Percentiles rank a stretch among this genome's conserved stretches.
Conservation (phyloP, 1,140 invertebrate species). For the Bombus terrestris region DNA sequence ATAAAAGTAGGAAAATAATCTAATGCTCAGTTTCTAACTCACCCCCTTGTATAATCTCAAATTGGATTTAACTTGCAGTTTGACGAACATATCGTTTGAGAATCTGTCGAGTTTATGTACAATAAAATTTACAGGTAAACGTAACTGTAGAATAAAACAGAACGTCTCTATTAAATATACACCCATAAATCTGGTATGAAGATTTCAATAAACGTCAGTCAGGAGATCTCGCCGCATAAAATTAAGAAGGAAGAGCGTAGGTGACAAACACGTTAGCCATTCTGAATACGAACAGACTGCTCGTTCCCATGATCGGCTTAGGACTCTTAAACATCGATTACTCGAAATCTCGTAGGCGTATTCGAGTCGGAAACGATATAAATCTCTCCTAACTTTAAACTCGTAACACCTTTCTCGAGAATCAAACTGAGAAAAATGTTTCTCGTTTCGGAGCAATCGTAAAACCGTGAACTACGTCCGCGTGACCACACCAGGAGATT, state of each 20-base stretch:
- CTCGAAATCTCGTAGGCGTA: slow-evolving; percentile 47
- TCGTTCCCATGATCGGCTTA: slow-evolving; percentile 45
- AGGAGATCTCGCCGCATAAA: not conserved
- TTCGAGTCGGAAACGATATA: slow-evolving; percentile 14
- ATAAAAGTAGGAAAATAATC: not conserved
- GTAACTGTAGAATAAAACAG: not conserved
- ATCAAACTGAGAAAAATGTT: slow-evolving; percentile 3
- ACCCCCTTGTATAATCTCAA: not conserved
- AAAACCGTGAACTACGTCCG: not conserved
- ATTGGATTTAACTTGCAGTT: too few relatives aligned
- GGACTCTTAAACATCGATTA: slow-evolving; percentile 52
- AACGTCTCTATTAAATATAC: not conserved
- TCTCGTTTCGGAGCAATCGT: not conserved
- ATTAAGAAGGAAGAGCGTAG: slow-evolving; percentile 53
- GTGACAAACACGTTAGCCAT: slow-evolving; percentile 36
- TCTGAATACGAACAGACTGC: slow-evolving; percentile 15
- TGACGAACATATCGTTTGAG: not conserved
- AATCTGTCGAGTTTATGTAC: not conserved
- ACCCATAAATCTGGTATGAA: not conserved
- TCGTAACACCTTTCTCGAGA: slow-evolving; percentile 18
- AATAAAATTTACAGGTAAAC: not conserved
- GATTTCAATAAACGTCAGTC: slow-evolving; percentile 4
- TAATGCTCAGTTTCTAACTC: not conserved
- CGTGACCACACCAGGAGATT: not conserved
- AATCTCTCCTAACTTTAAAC: slow-evolving; percentile 39